Conservation (phyloP, 2,888 invertebrate genomes). For the Euclidia mi region DNA sequence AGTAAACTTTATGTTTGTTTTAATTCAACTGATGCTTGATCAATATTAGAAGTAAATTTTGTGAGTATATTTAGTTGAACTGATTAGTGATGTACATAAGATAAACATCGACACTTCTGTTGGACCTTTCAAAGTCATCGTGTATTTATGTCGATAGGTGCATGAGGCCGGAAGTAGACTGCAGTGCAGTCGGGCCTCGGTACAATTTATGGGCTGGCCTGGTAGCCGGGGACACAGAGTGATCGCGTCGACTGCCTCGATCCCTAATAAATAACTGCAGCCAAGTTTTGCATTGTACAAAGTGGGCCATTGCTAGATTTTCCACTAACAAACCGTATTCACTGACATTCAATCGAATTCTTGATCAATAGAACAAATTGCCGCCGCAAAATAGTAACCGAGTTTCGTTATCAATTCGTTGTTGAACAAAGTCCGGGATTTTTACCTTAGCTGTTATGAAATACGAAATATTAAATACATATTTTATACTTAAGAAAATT, state of each 20-base stretch:
- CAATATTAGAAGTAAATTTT: not conserved
- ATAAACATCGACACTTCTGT: conserved; percentile 37
- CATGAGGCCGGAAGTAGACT: conserved; percentile 71
- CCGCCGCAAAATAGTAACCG: conserved; percentile 3
- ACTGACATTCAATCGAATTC: conserved; percentile 55
- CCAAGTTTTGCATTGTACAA: conserved; percentile 62
- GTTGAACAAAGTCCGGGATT: too few relatives aligned
- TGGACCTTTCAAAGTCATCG: conserved; percentile 63
- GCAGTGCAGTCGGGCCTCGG: conserved; percentile 74
- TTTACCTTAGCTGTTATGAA: too few relatives aligned
- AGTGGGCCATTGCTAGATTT: conserved; percentile 62
- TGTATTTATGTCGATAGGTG: conserved; percentile 72
- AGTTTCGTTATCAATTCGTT: not conserved
- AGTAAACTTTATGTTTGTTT: conserved; percentile 15
- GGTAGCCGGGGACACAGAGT: conserved; percentile 68
- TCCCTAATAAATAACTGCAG: conserved; percentile 83
- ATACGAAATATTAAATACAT: too few relatives aligned
- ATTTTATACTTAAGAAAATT: too few relatives aligned
- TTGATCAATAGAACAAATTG: conserved; percentile 27
- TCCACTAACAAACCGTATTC: conserved; percentile 46
- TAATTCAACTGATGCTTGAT: conserved; percentile 1
- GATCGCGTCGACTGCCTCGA: conserved; percentile 77
- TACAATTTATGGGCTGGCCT: conserved; percentile 75
- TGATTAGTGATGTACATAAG: conserved; percentile 18
- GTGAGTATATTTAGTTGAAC: conserved; percentile 13